These are phyloP conservation scores for Sympetrum striolatum DNA, from an alignment of 2,888 invertebrate species.

Conservation along the genomic window DNA sequence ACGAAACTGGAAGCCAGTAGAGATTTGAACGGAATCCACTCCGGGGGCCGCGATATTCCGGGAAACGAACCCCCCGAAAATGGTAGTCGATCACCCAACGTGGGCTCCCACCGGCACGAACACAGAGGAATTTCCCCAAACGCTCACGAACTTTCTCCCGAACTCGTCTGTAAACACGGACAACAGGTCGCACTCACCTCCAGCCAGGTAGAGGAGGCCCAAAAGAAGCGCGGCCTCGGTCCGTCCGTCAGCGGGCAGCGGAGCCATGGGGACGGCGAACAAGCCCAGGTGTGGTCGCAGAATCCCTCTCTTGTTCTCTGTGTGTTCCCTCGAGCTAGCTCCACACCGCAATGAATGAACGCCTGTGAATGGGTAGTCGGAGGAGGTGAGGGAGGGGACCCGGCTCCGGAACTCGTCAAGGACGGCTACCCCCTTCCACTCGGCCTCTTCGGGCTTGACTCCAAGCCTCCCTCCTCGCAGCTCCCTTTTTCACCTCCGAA, in stretches of 20 bases:
- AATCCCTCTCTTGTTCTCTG: not conserved
- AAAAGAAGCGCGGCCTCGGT: not conserved
- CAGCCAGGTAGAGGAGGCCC: not conserved
- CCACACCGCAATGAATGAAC: slow-evolving; percentile 13
- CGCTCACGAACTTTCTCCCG: not conserved
- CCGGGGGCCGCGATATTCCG: no score
- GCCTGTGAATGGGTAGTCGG: slow-evolving; percentile 9
- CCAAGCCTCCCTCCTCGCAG: not conserved
- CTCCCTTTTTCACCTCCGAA: not conserved
- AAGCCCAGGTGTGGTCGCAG: not conserved
- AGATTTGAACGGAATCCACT: no score
- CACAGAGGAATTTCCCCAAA: not conserved
- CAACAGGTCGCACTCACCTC: not conserved
- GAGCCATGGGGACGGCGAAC: not conserved
- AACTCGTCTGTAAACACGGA: not conserved
- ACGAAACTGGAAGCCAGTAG: no score
- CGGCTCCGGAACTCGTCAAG: slow-evolving; percentile 39
- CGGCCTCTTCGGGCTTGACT: not conserved
- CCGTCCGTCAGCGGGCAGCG: not conserved
- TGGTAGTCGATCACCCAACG: no score
- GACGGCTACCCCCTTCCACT: not conserved
- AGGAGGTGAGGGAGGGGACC: not conserved
- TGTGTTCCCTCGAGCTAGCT: not conserved
- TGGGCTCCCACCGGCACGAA: no score
- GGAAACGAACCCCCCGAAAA: no score